Evolutionary conservation across 2,888 invertebrate species (phyloP).

Genomic region (Heliconius sara): DNA sequence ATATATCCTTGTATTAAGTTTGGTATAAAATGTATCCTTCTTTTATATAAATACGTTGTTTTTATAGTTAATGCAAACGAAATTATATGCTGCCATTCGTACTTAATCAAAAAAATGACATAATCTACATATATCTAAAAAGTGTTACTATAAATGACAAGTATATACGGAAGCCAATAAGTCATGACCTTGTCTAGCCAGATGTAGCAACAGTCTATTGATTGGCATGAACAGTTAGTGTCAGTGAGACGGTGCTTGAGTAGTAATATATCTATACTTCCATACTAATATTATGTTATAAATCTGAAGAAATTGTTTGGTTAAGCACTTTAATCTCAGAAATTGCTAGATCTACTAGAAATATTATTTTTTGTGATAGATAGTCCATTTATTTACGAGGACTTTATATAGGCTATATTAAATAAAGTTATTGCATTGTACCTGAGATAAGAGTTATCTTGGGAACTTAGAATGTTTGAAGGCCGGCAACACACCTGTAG

Average conservation of each 20-base stretch:
- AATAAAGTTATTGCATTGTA: too few species aligned
- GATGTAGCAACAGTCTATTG: slow-evolving; percentile 28
- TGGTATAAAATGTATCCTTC: too few species aligned
- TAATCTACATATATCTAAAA: slow-evolving; percentile 5
- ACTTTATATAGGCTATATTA: too few species aligned
- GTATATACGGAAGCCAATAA: slow-evolving; percentile 32
- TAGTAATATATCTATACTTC: background rate
- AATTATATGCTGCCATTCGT: too few species aligned
- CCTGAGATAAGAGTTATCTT: too few species aligned
- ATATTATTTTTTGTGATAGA: too few species aligned
- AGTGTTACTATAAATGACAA: slow-evolving; percentile 18
- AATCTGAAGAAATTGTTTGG: background rate
- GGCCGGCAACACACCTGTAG: too few species aligned
- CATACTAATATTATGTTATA: background rate
- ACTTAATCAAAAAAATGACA: background rate
- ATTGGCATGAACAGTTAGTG: slow-evolving; percentile 8
- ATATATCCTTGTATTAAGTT: too few species aligned
- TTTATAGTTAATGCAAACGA: too few species aligned
- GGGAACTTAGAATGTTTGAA: too few species aligned
- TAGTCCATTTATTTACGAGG: too few species aligned
- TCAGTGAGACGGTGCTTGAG: background rate
- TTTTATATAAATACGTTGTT: too few species aligned
- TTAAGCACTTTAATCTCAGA: background rate
- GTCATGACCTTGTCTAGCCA: slow-evolving; percentile 37
- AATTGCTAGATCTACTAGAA: background rate